These are phyloP conservation scores for Zeuzera pyrina DNA, from an alignment of 2,888 invertebrate genomes.

Conservation along the genomic window DNA sequence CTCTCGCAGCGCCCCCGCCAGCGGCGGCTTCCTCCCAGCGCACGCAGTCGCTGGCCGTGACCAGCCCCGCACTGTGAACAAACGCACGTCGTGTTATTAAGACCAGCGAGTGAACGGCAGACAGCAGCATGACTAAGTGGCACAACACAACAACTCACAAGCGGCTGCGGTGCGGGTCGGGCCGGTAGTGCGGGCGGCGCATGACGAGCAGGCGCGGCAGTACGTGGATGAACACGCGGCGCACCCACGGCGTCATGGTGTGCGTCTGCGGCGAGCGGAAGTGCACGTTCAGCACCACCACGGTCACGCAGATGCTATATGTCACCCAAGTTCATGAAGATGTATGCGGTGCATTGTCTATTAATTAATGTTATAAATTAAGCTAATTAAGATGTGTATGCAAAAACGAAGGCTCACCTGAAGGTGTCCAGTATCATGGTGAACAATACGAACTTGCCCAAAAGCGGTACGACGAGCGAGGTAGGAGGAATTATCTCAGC, in stretches of 20 bases:
- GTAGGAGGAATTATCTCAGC: slow-evolving; percentile 79
- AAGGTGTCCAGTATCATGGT: slow-evolving; percentile 97
- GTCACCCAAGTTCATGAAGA: too few species aligned
- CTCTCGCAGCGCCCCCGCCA: slow-evolving; percentile 28
- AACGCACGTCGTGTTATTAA: slow-evolving; percentile 1
- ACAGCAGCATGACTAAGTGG: slow-evolving; percentile 12
- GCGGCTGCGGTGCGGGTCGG: slow-evolving; percentile 74
- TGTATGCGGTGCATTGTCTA: too few species aligned
- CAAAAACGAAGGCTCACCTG: slow-evolving; percentile 75
- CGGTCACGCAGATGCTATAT: slow-evolving; percentile 91
- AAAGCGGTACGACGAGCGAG: slow-evolving; percentile 91
- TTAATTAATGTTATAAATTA: too few species aligned
- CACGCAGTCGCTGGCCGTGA: slow-evolving; percentile 21
- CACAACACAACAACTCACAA: slow-evolving; percentile 38
- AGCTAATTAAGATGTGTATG: too few species aligned
- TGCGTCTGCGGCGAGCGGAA: slow-evolving; percentile 98
- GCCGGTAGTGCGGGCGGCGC: slow-evolving; percentile 83
- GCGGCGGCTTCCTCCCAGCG: slow-evolving; percentile 21
- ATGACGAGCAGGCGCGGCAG: slow-evolving; percentile 94
- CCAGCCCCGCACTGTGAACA: slow-evolving; percentile 36
- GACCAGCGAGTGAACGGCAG: slow-evolving; percentile 3
- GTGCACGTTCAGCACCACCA: slow-evolving; percentile 97
- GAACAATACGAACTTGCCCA: slow-evolving; percentile 95
- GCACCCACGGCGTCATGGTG: slow-evolving; percentile 98
- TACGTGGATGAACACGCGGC: slow-evolving; percentile 95